phyloP scores from a whole-genome alignment of 2,113 vertebrate genomes.

The Dromiciops gliroides region DNA sequence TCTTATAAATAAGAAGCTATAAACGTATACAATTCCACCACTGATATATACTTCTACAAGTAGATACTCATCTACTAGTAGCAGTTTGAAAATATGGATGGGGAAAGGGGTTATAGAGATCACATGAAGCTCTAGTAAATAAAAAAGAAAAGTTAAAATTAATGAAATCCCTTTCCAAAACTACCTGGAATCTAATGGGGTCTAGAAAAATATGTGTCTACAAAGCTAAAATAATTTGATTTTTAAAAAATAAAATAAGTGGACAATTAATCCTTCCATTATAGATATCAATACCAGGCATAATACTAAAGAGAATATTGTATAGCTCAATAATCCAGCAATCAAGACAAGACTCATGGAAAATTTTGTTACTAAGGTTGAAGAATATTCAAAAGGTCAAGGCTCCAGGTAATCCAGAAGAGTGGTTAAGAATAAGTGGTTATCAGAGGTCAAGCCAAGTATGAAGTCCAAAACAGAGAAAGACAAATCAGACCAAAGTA shows the following conservation, averaged over 20 bases:
- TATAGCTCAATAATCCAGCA: background rate
- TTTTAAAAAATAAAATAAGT: background rate
- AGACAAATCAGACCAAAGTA: background rate
- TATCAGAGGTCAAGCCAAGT: background rate
- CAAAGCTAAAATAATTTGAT: background rate
- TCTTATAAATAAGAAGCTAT: background rate
- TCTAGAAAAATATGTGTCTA: background rate
- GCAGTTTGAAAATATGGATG: background rate
- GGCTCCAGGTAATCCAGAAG: background rate
- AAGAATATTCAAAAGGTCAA: background rate
- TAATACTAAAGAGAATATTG: background rate
- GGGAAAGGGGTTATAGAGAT: background rate
- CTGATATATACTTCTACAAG: background rate
- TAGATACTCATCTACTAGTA: background rate
- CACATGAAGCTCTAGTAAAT: background rate
- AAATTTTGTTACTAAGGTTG: background rate
- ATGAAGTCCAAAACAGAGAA: background rate
- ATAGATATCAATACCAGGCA: background rate
- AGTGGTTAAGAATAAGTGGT: background rate
- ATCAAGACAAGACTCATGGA: background rate
- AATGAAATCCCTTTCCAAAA: background rate
- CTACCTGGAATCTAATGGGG: background rate
- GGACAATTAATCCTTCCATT: background rate
- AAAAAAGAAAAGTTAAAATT: background rate
- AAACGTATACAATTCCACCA: background rate